phyloP scores from a whole-genome alignment of 1,140 invertebrate species.

The Cotesia chilonis region DNA sequence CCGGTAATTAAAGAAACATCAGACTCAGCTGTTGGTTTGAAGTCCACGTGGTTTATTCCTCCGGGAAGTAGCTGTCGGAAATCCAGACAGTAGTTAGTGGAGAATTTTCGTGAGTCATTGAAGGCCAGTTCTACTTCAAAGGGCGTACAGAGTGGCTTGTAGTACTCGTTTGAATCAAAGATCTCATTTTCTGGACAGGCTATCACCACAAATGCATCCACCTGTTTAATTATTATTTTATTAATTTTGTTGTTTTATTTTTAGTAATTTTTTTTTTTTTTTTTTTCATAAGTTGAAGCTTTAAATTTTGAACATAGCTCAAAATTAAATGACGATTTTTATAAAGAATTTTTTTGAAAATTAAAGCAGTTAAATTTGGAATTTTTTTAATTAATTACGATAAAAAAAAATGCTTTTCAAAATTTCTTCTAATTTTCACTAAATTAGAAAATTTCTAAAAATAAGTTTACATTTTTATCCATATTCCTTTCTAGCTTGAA shows the following conservation, averaged over 20 bases:
- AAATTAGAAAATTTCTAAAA: too few relatives aligned
- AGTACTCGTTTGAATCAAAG: conserved; percentile 85
- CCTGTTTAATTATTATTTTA: conserved; percentile 62
- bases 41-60: conserved; percentile 65
- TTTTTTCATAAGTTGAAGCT: too few relatives aligned
- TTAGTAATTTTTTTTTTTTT: neutral
- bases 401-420: too few relatives aligned
- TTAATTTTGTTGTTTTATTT: neutral
- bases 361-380: too few relatives aligned
- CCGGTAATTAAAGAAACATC: conserved; percentile 79
- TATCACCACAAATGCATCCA: conserved; percentile 90
- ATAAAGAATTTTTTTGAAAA: too few relatives aligned
- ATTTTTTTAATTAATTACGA: too few relatives aligned
- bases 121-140: conserved; percentile 92
- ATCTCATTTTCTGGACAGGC: conserved; percentile 89
- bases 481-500: too few relatives aligned
- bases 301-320: too few relatives aligned
- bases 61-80: conserved; percentile 80
- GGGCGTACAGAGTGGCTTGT: conserved; percentile 89
- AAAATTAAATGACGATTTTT: too few relatives aligned
- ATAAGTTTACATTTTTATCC: too few relatives aligned
- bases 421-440: too few relatives aligned
- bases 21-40: conserved; percentile 59
- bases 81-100: conserved; percentile 76
- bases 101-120: conserved; percentile 71